Percentiles rank a stretch among this genome's conserved stretches.
Evolutionary conservation across 1,140 invertebrate genomes (phyloP).

Genomic region (Caenorhabditis briggsae): DNA sequence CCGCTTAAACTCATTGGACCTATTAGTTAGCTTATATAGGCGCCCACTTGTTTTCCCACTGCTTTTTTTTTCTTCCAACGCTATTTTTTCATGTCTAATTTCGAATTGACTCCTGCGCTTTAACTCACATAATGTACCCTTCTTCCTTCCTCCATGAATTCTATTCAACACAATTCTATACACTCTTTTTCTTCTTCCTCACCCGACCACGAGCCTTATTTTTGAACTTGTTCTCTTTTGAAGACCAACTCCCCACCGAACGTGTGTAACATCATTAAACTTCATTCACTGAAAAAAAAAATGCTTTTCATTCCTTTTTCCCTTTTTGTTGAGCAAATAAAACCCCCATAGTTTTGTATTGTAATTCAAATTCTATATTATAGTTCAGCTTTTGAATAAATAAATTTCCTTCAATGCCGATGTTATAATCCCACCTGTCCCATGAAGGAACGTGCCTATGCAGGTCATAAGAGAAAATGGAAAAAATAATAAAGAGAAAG

Average conservation of each 20-base stretch:
- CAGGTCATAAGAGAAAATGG: not conserved
- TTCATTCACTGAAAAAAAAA: conserved; percentile 52
- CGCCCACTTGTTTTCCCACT: not conserved
- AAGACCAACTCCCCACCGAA: conserved; percentile 28
- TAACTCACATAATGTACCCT: conserved; percentile 54
- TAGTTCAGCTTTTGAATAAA: no score
- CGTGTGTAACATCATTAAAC: conserved; percentile 51
- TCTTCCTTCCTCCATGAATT: conserved; percentile 47
- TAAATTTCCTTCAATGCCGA: no score
- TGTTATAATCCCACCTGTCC: not conserved
- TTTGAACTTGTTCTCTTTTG: conserved; percentile 50
- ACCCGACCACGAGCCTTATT: conserved; percentile 32
- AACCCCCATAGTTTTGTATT: no score
- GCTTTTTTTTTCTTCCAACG: not conserved
- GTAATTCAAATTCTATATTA: no score
- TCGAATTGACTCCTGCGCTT: conserved; percentile 20
- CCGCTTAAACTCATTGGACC: conserved; percentile 40
- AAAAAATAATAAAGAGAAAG: not conserved
- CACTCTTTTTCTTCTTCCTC: not conserved
- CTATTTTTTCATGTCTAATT: not conserved
- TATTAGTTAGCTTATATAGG: not conserved
- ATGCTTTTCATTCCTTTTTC: conserved; percentile 9
- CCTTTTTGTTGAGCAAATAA: not conserved
- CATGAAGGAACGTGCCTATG: not conserved
- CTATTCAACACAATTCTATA: conserved; percentile 9